Evolutionary conservation across 2,797 vertebrate species (phyloP).

Genomic region (Protosalanx chinensis): DNA sequence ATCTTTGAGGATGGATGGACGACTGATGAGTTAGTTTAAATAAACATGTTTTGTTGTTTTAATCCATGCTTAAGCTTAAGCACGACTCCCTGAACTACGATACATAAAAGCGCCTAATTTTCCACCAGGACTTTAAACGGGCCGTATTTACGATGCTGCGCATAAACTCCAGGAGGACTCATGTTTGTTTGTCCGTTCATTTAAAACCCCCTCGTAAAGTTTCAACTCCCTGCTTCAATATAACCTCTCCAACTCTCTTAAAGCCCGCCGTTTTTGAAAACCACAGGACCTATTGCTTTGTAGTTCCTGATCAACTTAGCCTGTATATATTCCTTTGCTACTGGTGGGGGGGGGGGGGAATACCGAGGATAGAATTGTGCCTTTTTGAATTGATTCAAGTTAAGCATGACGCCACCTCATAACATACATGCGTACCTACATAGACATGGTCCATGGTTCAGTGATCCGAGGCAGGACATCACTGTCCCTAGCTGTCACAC

Average conservation of each 20-base stretch:
- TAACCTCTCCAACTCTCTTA: slow-evolving; percentile 56
- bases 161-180: slow-evolving; percentile 5
- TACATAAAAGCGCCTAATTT: slow-evolving; percentile 50
- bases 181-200: slow-evolving; percentile 40
- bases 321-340: slow-evolving; percentile 51
- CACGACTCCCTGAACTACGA: slow-evolving; percentile 86
- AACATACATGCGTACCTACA: slow-evolving; percentile 25
- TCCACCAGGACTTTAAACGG: slow-evolving; percentile 49
- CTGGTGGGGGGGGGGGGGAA: slow-evolving; percentile 54
- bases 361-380: slow-evolving; percentile 69
- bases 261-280: slow-evolving; percentile 58
- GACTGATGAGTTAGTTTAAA: slow-evolving; percentile 99
- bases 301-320: slow-evolving; percentile 57
- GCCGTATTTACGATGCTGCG: slow-evolving; percentile 45
- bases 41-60: slow-evolving; percentile 99
- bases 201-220: slow-evolving; percentile 55
- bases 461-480: slow-evolving; percentile 41
- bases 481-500: slow-evolving; percentile 46
- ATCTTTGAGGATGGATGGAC: slow-evolving; percentile 60
- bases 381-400: slow-evolving; percentile 62
- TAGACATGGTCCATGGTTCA: slow-evolving; percentile 42
- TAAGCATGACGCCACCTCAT: slow-evolving; percentile 53
- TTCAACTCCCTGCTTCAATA: slow-evolving; percentile 61
- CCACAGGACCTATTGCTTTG: slow-evolving; percentile 58
- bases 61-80: slow-evolving; percentile 82